Percentiles rank a stretch among this genome's conserved stretches.
Conservation (phyloP, 2,888 invertebrate genomes). For the Apotomis turbidana region DNA sequence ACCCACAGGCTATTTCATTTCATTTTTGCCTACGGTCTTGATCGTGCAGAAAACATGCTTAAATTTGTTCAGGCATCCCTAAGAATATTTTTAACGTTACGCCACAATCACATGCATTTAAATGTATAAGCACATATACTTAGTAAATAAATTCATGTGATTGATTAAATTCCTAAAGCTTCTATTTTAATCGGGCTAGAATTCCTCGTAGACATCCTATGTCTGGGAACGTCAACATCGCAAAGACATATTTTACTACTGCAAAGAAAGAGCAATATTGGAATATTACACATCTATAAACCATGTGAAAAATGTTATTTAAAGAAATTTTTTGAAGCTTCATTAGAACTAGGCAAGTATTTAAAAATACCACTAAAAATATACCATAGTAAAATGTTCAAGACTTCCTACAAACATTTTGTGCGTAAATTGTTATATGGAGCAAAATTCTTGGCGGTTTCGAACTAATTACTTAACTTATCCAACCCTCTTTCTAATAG, state of each 20-base stretch:
- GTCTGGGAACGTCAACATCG: constrained; percentile 16
- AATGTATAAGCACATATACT: no score
- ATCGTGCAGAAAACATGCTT: no score
- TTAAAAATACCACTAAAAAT: neutral
- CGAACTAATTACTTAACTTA: constrained; percentile 31
- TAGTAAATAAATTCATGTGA: neutral
- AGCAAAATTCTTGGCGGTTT: constrained; percentile 19
- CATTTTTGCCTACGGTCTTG: no score
- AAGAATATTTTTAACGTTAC: no score
- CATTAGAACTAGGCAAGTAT: neutral
- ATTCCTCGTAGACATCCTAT: constrained; percentile 9
- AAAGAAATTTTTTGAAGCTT: neutral
- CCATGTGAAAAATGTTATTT: neutral
- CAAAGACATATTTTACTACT: constrained; percentile 2
- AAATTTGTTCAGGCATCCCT: no score
- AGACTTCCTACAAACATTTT: no score
- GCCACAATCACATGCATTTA: no score
- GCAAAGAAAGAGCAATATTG: constrained; percentile 1
- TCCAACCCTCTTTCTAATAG: constrained; percentile 9
- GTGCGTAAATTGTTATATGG: constrained; percentile 11
- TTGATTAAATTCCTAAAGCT: neutral
- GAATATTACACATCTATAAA: neutral
- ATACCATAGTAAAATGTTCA: neutral
- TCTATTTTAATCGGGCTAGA: neutral
- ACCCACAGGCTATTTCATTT: no score